Evolutionary conservation across 2,797 vertebrate species (phyloP).

Genomic region (Sebastes hubbsi): DNA sequence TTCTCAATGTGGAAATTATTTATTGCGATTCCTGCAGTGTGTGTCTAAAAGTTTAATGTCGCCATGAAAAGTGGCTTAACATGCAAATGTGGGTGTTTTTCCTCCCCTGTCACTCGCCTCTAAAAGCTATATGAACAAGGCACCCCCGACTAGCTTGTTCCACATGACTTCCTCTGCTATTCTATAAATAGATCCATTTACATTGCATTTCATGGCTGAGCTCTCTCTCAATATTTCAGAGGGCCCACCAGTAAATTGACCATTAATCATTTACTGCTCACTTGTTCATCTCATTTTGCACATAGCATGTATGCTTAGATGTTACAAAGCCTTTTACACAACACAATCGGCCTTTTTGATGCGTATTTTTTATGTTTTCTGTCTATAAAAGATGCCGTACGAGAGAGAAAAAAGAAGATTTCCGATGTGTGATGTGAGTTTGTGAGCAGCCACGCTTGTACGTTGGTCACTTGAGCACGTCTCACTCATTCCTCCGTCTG

Average conservation of each 20-base stretch:
- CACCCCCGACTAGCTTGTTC: constrained; percentile 35
- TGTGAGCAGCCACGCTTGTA: background rate
- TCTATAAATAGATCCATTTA: constrained; percentile 80
- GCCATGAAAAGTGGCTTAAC: constrained; percentile 62
- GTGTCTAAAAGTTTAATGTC: constrained; percentile 71
- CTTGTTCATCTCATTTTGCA: constrained; percentile 53
- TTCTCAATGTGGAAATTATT: constrained; percentile 69
- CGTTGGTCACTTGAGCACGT: constrained; percentile 25
- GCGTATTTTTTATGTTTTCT: background rate
- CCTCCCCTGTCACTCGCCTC: constrained; percentile 43
- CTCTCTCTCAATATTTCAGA: constrained; percentile 75
- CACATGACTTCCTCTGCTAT: constrained; percentile 59
- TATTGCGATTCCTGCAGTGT: constrained; percentile 55
- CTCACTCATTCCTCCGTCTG: background rate
- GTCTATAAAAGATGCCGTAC: background rate
- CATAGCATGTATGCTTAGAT: background rate
- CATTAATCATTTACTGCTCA: constrained; percentile 73
- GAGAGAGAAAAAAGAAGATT: background rate
- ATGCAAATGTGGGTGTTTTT: constrained; percentile 63
- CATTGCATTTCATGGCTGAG: constrained; percentile 77
- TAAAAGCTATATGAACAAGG: constrained; percentile 70
- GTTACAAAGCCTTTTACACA: background rate
- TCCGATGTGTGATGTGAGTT: background rate
- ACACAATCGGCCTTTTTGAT: background rate
- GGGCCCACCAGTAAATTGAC: constrained; percentile 67